Evolutionary conservation across 2,888 invertebrate species (phyloP).

Genomic region (Nemapogon koenigi): DNA sequence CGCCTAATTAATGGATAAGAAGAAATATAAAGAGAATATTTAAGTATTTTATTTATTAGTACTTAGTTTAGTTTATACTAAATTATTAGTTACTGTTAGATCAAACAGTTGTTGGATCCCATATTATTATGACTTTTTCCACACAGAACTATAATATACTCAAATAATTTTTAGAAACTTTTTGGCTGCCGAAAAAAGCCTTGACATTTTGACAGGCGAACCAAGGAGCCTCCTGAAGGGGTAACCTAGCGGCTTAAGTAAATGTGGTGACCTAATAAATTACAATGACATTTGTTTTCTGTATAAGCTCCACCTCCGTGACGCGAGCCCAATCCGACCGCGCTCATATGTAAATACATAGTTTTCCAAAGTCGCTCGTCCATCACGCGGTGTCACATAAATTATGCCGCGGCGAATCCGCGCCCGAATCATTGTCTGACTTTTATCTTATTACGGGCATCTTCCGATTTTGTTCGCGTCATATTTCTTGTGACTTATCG

Average conservation of each 20-base stretch:
- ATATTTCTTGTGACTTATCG: constrained; percentile 64
- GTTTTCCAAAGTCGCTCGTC: constrained; percentile 66
- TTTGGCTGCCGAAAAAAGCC: too few relatives aligned
- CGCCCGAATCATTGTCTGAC: constrained; percentile 65
- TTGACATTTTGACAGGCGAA: too few relatives aligned
- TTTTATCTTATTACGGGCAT: constrained; percentile 66
- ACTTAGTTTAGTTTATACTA: too few relatives aligned
- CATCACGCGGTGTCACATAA: constrained; percentile 66
- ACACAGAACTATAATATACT: too few relatives aligned
- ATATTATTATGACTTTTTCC: too few relatives aligned
- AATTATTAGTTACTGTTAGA: too few relatives aligned
- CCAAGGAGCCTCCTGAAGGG: too few relatives aligned
- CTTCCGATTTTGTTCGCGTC: constrained; percentile 66
- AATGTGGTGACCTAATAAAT: constrained; percentile 59
- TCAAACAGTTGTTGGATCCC: too few relatives aligned
- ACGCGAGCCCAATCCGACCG: constrained; percentile 52
- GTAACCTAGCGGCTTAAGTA: constrained; percentile 56
- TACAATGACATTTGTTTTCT: constrained; percentile 64
- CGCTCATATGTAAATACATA: constrained; percentile 63
- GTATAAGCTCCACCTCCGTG: constrained; percentile 63
- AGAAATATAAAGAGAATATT: too few relatives aligned
- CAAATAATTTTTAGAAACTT: too few relatives aligned
- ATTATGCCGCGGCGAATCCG: constrained; percentile 66
- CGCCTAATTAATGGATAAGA: too few relatives aligned
- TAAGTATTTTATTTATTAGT: too few relatives aligned